Conservation (phyloP, 2,888 invertebrate genomes). For the Nomada fucata region DNA sequence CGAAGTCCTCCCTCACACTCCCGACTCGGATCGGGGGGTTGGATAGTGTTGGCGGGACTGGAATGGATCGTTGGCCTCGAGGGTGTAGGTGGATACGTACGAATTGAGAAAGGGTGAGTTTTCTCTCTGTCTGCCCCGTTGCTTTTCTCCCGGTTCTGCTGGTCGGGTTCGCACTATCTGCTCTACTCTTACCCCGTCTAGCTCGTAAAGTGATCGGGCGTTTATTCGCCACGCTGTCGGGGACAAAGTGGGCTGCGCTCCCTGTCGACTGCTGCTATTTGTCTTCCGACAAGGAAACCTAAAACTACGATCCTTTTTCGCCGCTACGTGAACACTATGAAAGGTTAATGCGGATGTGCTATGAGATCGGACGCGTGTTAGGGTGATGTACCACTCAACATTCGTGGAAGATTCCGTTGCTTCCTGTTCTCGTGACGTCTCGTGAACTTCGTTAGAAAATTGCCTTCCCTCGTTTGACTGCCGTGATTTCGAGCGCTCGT, state of each 20-base stretch:
- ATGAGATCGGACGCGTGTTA: conserved; percentile 46
- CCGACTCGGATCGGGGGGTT: conserved; percentile 55
- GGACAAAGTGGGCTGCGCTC: conserved; percentile 79
- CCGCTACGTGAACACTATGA: conserved; percentile 70
- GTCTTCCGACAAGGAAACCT: conserved; percentile 76
- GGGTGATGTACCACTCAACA: conserved; percentile 26
- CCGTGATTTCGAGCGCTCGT: too few species aligned
- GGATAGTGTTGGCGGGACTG: conserved; percentile 72
- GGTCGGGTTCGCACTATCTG: conserved; percentile 59
- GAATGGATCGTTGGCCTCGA: conserved; percentile 74
- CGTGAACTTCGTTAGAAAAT: too few species aligned
- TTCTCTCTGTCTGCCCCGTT: conserved; percentile 51
- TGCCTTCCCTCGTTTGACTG: too few species aligned
- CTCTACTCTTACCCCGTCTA: conserved; percentile 65
- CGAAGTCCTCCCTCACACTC: conserved; percentile 57
- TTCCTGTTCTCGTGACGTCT: too few species aligned
- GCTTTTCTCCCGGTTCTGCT: conserved; percentile 50
- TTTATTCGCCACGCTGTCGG: conserved; percentile 76
- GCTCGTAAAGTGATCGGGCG: conserved; percentile 77
- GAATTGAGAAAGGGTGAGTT: conserved; percentile 72
- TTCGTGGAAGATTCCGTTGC: conserved; percentile 34
- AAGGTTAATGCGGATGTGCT: conserved; percentile 69
- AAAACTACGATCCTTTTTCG: conserved; percentile 74
- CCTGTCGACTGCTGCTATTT: conserved; percentile 77
- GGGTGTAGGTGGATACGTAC: conserved; percentile 73